Evolutionary conservation across 2,113 vertebrate species (phyloP).

Genomic region (Poeciliopsis prolifica): DNA sequence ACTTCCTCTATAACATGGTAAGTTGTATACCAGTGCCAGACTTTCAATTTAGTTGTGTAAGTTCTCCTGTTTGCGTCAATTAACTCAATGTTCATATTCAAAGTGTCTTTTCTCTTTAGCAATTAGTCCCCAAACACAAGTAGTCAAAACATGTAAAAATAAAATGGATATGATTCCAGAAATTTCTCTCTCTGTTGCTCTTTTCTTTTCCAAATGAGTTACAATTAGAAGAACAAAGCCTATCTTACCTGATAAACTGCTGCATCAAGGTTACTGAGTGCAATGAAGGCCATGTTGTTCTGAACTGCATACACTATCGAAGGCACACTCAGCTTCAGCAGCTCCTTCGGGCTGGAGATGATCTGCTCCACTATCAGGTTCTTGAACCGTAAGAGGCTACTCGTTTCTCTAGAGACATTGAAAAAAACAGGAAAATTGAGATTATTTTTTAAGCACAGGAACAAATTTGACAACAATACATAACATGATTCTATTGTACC

Average conservation of each 20-base stretch:
- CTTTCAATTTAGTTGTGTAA: not conserved
- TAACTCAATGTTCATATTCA: not conserved
- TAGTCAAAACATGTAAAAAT: not conserved
- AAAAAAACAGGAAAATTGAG: not conserved
- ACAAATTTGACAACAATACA: not conserved
- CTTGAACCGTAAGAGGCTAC: conserved; percentile 80
- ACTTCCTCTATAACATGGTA: not conserved
- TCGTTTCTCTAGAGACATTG: conserved; percentile 85
- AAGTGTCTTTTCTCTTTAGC: not conserved
- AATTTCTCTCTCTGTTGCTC: not conserved
- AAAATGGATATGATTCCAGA: not conserved
- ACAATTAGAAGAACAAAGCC: not conserved
- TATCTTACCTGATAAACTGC: conserved; percentile 93
- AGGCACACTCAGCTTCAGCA: conserved; percentile 93
- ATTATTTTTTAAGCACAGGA: not conserved
- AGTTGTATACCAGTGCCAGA: not conserved
- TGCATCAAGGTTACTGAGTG: conserved; percentile 95
- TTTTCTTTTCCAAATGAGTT: not conserved
- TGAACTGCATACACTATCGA: conserved; percentile 94
- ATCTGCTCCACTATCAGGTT: conserved; percentile 84
- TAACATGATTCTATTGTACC: not conserved
- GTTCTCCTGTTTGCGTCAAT: not conserved
- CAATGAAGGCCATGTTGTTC: conserved; percentile 98
- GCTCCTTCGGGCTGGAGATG: conserved; percentile 85
- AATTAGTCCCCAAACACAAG: not conserved